Percentiles rank a stretch among this genome's conserved stretches.
phyloP scores from a whole-genome alignment of 2,797 vertebrate genomes.

The Apogon hyalosoma region DNA sequence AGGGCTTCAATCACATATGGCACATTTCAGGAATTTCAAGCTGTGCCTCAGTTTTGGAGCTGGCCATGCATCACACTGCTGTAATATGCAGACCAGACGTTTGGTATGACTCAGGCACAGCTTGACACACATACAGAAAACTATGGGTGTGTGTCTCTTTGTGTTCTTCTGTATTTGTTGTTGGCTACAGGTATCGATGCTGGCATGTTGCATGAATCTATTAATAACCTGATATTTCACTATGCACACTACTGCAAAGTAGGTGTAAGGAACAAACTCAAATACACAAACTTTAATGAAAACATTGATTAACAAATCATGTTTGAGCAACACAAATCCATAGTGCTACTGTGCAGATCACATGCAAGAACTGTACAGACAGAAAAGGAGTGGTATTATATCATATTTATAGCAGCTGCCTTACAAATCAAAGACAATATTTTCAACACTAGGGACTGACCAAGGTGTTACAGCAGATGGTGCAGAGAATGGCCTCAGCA shows the following conservation, averaged over 20 bases:
- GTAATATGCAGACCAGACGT: slow-evolving; percentile 61
- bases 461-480: slow-evolving; percentile 47
- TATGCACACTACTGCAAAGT: slow-evolving; percentile 34
- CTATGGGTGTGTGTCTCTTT: slow-evolving; percentile 24
- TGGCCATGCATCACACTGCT: slow-evolving; percentile 54
- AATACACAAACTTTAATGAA: slow-evolving; percentile 25
- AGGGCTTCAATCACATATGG: slow-evolving; percentile 43
- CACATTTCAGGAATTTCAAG: slow-evolving; percentile 53
- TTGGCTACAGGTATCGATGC: slow-evolving; percentile 53
- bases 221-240: slow-evolving; percentile 69
- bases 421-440: slow-evolving; percentile 33
- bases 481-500: slow-evolving; percentile 39
- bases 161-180: slow-evolving; percentile 36
- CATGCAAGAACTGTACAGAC: slow-evolving; percentile 14
- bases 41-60: slow-evolving; percentile 20
- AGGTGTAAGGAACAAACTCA: slow-evolving; percentile 34
- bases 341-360: neutral
- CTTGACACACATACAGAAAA: slow-evolving; percentile 55
- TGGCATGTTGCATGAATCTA: slow-evolving; percentile 67
- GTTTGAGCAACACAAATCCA: neutral
- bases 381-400: slow-evolving; percentile 28
- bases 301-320: slow-evolving; percentile 15
- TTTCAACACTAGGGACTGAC: slow-evolving; percentile 19
- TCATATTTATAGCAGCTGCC: slow-evolving; percentile 39
- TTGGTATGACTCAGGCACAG: slow-evolving; percentile 73